phyloP scores from a whole-genome alignment of 2,888 invertebrate genomes.

The Anoplius nigerrimus region DNA sequence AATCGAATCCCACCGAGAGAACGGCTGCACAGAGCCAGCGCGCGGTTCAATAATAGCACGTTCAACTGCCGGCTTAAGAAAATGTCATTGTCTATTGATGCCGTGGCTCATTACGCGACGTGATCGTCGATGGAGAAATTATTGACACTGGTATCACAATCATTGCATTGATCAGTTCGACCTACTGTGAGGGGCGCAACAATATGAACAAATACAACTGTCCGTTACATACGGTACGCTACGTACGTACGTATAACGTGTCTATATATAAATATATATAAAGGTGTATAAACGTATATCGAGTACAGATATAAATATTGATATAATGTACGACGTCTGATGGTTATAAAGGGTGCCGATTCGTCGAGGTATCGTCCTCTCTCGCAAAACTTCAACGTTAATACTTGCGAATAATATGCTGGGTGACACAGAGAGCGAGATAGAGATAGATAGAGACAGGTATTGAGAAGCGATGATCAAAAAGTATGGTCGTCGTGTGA shows the following conservation, averaged over 20 bases:
- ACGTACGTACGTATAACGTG: background rate
- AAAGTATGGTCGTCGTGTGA: constrained; percentile 43
- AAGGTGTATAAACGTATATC: no score
- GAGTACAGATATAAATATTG: no score
- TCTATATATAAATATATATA: no score
- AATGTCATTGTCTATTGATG: no score
- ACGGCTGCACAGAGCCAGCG: no score
- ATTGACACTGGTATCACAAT: constrained; percentile 35
- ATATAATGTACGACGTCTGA: background rate
- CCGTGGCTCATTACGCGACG: constrained; percentile 19
- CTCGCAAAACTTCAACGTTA: background rate
- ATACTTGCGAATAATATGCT: constrained; percentile 4
- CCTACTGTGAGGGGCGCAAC: constrained; percentile 26
- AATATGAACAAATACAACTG: background rate
- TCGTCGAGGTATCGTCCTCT: no score
- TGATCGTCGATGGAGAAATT: constrained; percentile 46
- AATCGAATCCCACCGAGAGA: no score
- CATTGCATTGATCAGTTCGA: constrained; percentile 35
- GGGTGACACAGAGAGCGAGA: background rate
- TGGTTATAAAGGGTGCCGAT: background rate
- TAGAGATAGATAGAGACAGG: constrained; percentile 1
- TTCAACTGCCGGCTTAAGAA: no score
- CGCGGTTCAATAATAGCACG: no score
- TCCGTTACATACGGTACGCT: constrained; percentile 1
- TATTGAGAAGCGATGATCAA: constrained; percentile 20